phyloP scores from a whole-genome alignment of 2,113 vertebrate species.

The Origma solitaria region DNA sequence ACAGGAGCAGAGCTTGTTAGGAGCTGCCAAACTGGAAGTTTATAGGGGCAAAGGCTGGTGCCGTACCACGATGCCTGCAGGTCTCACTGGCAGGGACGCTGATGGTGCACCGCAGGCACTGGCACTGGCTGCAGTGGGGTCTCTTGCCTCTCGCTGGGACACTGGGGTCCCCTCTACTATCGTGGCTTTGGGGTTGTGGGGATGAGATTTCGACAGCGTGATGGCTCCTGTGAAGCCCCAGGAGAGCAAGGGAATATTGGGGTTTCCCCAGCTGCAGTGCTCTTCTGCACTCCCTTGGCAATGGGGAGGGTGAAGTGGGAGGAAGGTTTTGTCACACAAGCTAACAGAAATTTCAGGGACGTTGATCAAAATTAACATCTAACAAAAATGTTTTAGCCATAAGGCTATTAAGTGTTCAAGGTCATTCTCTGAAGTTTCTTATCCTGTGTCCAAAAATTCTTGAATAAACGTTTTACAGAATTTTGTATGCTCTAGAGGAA shows the following conservation, averaged over 20 bases:
- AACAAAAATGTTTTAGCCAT: background rate
- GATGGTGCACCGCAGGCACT: rapidly evolving
- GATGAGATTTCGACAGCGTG: background rate
- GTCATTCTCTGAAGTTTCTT: background rate
- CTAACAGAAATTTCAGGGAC: background rate
- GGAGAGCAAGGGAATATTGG: background rate
- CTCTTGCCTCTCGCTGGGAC: background rate
- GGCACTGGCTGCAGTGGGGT: rapidly evolving
- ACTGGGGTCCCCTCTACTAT: too few species aligned
- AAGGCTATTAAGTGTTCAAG: background rate
- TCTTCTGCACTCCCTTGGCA: background rate
- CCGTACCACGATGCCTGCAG: rapidly evolving
- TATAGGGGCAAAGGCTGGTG: rapidly evolving
- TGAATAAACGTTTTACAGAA: background rate
- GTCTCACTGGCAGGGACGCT: rapidly evolving
- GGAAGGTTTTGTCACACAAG: background rate
- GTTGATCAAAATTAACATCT: background rate
- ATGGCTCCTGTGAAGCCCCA: background rate
- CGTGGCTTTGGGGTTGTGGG: rapidly evolving
- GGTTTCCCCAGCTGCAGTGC: background rate
- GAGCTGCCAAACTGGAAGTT: background rate
- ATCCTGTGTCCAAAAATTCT: background rate
- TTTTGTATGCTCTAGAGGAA: background rate
- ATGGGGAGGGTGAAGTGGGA: rapidly evolving
- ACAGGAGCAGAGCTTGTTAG: background rate